phyloP scores from a whole-genome alignment of 2,113 vertebrate species.

The Parotia lawesii region DNA sequence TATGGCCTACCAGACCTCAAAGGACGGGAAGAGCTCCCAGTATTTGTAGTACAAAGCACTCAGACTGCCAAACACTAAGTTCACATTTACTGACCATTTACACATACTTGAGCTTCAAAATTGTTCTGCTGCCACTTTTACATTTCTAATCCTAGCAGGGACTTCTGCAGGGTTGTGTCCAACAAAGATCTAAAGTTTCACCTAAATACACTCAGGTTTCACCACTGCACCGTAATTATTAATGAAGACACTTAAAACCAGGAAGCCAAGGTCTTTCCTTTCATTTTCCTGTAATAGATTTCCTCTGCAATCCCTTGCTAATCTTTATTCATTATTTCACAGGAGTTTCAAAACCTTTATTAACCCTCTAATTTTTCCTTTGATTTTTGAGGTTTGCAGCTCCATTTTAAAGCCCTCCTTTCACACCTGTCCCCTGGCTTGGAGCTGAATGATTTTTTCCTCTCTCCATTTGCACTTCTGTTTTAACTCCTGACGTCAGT shows the following conservation, averaged over 20 bases:
- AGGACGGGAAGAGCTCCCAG: not conserved
- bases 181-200: not conserved
- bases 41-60: not conserved
- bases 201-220: not conserved
- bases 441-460: not conserved
- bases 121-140: not conserved
- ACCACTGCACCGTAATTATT: constrained; percentile 9
- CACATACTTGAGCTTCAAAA: not conserved
- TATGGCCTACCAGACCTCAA: not conserved
- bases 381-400: not conserved
- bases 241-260: constrained; percentile 24
- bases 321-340: not conserved
- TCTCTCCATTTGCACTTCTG: not conserved
- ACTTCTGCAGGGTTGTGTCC: not conserved
- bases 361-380: not conserved
- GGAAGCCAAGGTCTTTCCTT: not conserved
- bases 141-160: not conserved
- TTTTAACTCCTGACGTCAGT: not conserved
- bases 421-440: not conserved
- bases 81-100: not conserved
- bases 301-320: not conserved
- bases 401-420: not conserved
- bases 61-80: not conserved
- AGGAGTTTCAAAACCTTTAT: not conserved
- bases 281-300: not conserved